Conservation (phyloP, 2,113 vertebrate species). For the Chamaetylas fuelleborni region DNA sequence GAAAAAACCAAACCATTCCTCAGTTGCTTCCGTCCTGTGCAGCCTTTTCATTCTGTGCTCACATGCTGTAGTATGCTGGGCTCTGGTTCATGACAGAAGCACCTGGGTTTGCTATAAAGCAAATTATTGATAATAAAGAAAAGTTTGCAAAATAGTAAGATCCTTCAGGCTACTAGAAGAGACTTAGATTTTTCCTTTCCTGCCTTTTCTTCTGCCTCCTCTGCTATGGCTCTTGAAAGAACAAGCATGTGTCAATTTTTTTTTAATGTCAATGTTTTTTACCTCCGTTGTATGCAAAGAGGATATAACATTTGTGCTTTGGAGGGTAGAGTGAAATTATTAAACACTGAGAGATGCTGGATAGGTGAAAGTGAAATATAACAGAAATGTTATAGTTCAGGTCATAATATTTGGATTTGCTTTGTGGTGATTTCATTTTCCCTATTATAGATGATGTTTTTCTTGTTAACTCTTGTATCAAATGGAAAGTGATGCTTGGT, state of each 20-base stretch:
- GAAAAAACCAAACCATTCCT: neutral
- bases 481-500: neutral
- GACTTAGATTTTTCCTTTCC: neutral
- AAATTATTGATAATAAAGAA: neutral
- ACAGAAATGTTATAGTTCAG: neutral
- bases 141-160: neutral
- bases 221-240: neutral
- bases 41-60: neutral
- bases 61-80: accelerated
- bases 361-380: neutral
- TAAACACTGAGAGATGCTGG: neutral
- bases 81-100: neutral
- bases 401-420: neutral
- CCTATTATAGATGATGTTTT: neutral
- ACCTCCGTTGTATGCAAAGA: neutral
- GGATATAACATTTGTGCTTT: neutral
- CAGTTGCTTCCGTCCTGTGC: neutral
- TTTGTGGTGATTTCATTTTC: neutral
- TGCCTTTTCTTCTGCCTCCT: neutral
- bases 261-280: neutral
- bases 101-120: neutral
- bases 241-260: neutral
- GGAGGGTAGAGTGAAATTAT: neutral
- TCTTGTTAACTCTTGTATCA: neutral
- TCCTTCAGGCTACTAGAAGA: neutral